A percentile compares a stretch with the other conserved stretches of the same genome.
Evolutionary conservation across 2,113 vertebrate species (phyloP).

Genomic region (Misgurnus anguillicaudatus): DNA sequence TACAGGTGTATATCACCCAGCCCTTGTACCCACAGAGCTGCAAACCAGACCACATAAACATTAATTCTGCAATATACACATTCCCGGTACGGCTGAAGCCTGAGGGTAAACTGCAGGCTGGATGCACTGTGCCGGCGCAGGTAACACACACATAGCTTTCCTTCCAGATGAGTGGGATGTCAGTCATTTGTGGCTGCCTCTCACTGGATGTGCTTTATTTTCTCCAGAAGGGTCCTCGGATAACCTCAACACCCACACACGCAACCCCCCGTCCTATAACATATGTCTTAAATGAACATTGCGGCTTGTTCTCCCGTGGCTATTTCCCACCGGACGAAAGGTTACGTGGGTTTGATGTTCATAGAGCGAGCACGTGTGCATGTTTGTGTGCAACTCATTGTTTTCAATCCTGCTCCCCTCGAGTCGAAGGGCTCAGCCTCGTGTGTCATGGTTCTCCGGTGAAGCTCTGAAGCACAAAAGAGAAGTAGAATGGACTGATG

Average conservation of each 20-base stretch:
- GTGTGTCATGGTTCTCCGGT: slow-evolving; percentile 33
- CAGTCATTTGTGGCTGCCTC: slow-evolving; percentile 10
- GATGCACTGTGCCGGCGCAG: not conserved
- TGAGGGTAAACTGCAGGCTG: not conserved
- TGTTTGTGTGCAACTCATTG: slow-evolving; percentile 55
- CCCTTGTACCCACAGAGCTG: not conserved
- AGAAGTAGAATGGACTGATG: slow-evolving; percentile 68
- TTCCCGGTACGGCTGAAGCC: not conserved
- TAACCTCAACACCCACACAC: not conserved
- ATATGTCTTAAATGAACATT: slow-evolving; percentile 9
- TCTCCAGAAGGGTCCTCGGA: slow-evolving; percentile 6
- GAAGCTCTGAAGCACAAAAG: slow-evolving; percentile 69
- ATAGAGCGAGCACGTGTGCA: slow-evolving; percentile 6
- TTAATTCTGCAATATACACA: not conserved
- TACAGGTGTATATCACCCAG: not conserved
- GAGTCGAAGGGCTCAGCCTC: slow-evolving; percentile 18
- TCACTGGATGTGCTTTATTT: slow-evolving; percentile 13
- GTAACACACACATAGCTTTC: slow-evolving; percentile 13
- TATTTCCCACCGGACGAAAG: slow-evolving; percentile 14
- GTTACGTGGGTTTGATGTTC: not conserved
- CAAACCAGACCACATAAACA: not conserved
- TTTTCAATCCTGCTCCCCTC: not conserved
- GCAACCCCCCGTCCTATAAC: not conserved
- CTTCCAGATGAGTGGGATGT: slow-evolving; percentile 24
- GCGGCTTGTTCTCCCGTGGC: not conserved